Evolutionary conservation across 2,113 vertebrate genomes (phyloP), one percentile per base, ranked within the genome.

Genomic region (Aviceda subcristata): DNA sequence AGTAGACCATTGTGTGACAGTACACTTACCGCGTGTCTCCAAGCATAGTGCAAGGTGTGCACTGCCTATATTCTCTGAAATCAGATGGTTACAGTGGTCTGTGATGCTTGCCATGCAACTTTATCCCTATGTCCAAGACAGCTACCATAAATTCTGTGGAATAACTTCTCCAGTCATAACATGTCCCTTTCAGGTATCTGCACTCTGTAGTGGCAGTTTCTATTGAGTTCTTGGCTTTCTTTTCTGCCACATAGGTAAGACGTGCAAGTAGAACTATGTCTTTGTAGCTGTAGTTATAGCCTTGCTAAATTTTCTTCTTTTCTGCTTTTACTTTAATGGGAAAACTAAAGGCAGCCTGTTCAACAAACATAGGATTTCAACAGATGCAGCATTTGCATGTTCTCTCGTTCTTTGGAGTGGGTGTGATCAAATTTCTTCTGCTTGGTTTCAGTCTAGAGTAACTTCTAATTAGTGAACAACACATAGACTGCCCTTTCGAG

Each of bases 361-460:
- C 62, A 57, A 45, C 69, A 75, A 74, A 72, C 18, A 21, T 15
- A 73, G 59, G 57, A 86, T 94, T 96, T 92, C 68, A 92, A 92
- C 93, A 97, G 94, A 96, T 96, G 96, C 67, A 76, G 38, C 36
- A 95, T 95, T 96, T 97, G 90, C 96, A 90, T 96, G 88, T 96
- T 97, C 85, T 92, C 87, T 93, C 48, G 8, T 89, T 92, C 90
- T 93, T 82, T 62, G 41, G 90, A 93, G 90, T 87, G 82, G 82
- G 78, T 92, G 95, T 96, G 89, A 94, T 95, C 69, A 76, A 92
- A 69, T 93, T 96, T 86, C 48, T 93, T 90, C 63, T 89, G 74
- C 64, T 83, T 88, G 57, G 74, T 82, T 95, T 93, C 63, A 79
- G 50, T 67, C 57, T 88, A 53, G 85, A 88, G 81, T 87, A 91